Base-by-base conservation (phyloP, 2,797 vertebrate genomes). In the Semaprochilodus insignis region DNA sequence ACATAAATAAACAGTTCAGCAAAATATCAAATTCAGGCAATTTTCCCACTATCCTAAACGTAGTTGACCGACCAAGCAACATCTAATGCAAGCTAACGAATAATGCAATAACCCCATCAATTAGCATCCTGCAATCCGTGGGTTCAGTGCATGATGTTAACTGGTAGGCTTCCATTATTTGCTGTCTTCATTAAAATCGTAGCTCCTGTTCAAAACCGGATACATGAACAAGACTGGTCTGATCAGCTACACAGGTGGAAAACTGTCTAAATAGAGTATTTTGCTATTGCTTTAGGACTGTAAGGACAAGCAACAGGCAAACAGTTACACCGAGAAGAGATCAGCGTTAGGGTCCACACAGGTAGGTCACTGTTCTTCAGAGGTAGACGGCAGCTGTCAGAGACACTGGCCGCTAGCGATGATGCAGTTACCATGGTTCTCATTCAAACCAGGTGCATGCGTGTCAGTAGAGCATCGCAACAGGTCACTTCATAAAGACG, bases 381-480 rank as follows among this genome's bases (percentile, higher is more conserved):
- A 65, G 65, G 11, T 13, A n/a, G n/a, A 25, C 23, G 15, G 36
- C 51, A 16, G 44, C 40, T 76, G 60, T 40, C 44, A 73, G 31
- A 63, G 66, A 55, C 31, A 70, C 52, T 34, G n/a, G 36, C 48
- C 2, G 1, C 65, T 72, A 52, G n/a, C 36, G 74, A 63, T 83
- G 69, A 40, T 2, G 66, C 13, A 36, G 81, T 60, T n/a, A 76
- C 44, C 51, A 19, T 1, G 1, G n/a, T 15, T 54, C 60, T 48
- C 40, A 52, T 36, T 25, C 65, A 82, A 84, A 87, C 14, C 78
- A 78, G 87, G 48, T 48, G 84, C 93, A 94, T 94, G 92, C 92
- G 87, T 67, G 84, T 85, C 87, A 88, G 54, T 51, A 78, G 34
- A 67, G 70, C 54, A 69, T 51, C 36, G 0, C 23, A 69, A 36